Percentiles rank a stretch among this genome's conserved stretches.
These are phyloP conservation scores for Lepidochrysops patricia DNA, from an alignment of 2,888 invertebrate species.

Conservation along the genomic window DNA sequence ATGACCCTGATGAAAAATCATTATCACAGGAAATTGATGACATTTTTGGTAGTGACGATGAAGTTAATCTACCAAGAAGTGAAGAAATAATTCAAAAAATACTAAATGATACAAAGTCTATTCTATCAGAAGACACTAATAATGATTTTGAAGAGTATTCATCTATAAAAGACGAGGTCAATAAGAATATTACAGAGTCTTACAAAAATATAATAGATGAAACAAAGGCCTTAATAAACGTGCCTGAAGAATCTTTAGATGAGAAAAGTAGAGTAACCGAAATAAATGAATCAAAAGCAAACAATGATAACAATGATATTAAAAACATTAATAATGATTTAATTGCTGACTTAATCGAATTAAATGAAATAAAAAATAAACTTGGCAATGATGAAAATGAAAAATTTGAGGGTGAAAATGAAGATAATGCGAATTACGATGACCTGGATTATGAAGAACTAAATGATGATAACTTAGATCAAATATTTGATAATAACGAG, in stretches of 20 bases:
- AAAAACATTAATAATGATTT: conserved; percentile 30
- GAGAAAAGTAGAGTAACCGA: conserved; percentile 19
- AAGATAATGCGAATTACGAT: conserved; percentile 18
- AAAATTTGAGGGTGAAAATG: conserved; percentile 16
- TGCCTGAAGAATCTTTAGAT: conserved; percentile 28
- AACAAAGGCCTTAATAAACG: conserved; percentile 29
- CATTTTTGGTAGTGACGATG: conserved; percentile 15
- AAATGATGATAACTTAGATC: conserved; percentile 23
- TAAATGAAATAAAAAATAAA: conserved; percentile 42
- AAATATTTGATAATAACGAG: conserved; percentile 21
- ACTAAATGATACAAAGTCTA: conserved; percentile 23
- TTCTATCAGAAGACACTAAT: conserved; percentile 22
- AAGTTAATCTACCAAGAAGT: conserved; percentile 8
- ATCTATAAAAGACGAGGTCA: conserved; percentile 19
- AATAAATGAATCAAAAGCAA: background rate
- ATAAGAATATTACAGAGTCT: conserved; percentile 8
- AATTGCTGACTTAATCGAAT: conserved; percentile 40
- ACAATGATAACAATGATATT: background rate
- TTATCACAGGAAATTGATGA: conserved; percentile 10
- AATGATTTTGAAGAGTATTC: conserved; percentile 22
- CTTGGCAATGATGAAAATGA: conserved; percentile 28
- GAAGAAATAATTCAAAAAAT: conserved; percentile 15
- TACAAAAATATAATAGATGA: conserved; percentile 16
- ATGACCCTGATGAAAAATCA: background rate
- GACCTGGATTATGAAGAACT: conserved; percentile 25